Conservation (phyloP, 2,113 vertebrate species). For the Dendropsophus ebraccatus region DNA sequence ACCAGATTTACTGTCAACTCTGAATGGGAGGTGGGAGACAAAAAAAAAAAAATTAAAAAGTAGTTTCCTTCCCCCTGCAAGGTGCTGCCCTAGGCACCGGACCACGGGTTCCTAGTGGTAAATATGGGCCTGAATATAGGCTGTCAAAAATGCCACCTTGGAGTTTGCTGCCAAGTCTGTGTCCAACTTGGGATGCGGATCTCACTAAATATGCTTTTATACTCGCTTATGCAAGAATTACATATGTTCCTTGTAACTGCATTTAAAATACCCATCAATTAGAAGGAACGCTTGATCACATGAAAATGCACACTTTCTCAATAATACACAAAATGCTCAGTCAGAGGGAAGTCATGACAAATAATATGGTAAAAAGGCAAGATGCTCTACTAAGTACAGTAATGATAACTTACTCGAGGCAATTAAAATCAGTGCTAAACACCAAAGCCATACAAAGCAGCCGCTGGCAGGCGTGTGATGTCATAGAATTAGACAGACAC, state of each 20-base stretch:
- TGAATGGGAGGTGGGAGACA: no score
- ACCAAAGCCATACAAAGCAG: slow-evolving; percentile 37
- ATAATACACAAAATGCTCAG: not conserved
- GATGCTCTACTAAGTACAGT: slow-evolving; percentile 9
- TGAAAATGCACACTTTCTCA: not conserved
- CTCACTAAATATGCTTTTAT: not conserved
- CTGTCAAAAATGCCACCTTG: not conserved
- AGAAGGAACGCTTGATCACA: not conserved
- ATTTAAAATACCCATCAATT: not conserved
- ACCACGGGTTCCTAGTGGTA: no score
- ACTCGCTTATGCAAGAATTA: not conserved
- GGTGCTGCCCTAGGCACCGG: no score
- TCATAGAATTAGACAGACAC: slow-evolving; percentile 53
- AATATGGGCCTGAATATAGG: not conserved
- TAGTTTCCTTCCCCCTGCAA: no score
- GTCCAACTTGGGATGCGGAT: not conserved
- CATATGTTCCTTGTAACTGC: not conserved
- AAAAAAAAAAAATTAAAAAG: no score
- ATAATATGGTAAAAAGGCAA: slow-evolving; percentile 10
- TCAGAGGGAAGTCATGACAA: not conserved
- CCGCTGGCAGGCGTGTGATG: slow-evolving; percentile 7
- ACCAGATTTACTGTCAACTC: no score
- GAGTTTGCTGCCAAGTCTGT: not conserved
- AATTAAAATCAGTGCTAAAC: slow-evolving; percentile 38
- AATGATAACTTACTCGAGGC: slow-evolving; percentile 38